A percentile compares a stretch with the other conserved stretches of the same genome.
Conservation (phyloP, 2,888 invertebrate genomes). For the Scaptomyza polygonia region DNA sequence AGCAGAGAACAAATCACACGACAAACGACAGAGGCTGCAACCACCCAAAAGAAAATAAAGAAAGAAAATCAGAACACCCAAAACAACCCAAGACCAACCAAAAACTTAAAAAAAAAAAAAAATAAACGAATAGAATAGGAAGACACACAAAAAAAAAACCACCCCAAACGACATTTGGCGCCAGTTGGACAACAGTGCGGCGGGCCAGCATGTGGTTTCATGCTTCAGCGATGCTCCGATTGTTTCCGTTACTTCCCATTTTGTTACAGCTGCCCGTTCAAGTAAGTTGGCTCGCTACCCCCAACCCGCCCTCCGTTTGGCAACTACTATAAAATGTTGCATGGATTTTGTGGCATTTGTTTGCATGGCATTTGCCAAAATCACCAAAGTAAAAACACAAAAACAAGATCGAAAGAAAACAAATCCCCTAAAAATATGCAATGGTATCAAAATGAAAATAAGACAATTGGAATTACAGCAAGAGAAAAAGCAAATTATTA, state of each 20-base stretch:
- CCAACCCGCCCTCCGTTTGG: background rate
- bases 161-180: slow-evolving; percentile 56
- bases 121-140: background rate
- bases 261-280: slow-evolving; percentile 50
- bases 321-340: slow-evolving; percentile 6
- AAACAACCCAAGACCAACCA: slow-evolving; percentile 29
- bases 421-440: slow-evolving; percentile 1
- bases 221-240: slow-evolving; percentile 44
- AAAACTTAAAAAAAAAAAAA: background rate
- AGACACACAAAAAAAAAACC: slow-evolving; percentile 4
- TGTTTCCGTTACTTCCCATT: slow-evolving; percentile 31
- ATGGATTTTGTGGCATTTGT: slow-evolving; percentile 11
- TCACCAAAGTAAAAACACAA: background rate
- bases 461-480: background rate
- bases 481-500: background rate
- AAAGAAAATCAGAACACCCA: slow-evolving; percentile 10
- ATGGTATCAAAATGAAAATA: background rate
- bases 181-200: slow-evolving; percentile 46
- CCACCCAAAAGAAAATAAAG: slow-evolving; percentile 1
- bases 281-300: slow-evolving; percentile 34
- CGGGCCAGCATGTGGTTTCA: slow-evolving; percentile 58
- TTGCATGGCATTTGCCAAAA: slow-evolving; percentile 10
- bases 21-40: slow-evolving; percentile 38
- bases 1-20: slow-evolving; percentile 47
- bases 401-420: slow-evolving; percentile 1